phyloP scores from a whole-genome alignment of 2,113 vertebrate genomes.

The Entelurus aequoreus region DNA sequence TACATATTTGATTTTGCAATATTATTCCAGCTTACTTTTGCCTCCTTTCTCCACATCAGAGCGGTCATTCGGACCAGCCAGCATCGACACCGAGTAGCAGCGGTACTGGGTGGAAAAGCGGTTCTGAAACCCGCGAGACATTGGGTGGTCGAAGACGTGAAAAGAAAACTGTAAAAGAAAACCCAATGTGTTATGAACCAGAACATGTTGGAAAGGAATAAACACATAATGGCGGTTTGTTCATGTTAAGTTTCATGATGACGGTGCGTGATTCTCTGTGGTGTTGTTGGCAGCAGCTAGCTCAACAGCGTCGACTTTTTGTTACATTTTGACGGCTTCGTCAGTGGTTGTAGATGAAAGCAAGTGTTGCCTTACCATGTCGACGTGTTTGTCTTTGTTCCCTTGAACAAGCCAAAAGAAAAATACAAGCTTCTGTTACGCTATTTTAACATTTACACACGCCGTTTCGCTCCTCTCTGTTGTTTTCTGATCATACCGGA shows the following conservation, averaged over 20 bases:
- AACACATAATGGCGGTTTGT: not conserved
- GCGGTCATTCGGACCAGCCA: constrained; percentile 95
- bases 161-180: constrained; percentile 83
- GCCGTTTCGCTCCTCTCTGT: constrained; percentile 9
- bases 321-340: not conserved
- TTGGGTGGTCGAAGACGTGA: constrained; percentile 93
- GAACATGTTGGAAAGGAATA: fast-evolving
- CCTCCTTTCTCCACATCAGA: constrained; percentile 99
- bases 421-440: not conserved
- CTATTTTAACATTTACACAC: not conserved
- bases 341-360: not conserved
- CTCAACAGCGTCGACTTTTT: not conserved
- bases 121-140: constrained; percentile 91
- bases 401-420: not conserved
- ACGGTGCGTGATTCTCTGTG: constrained; percentile 53
- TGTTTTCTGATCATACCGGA: constrained; percentile 51
- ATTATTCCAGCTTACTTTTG: constrained; percentile 78
- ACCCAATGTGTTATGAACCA: not conserved
- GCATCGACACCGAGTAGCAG: constrained; percentile 97
- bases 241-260: constrained; percentile 19
- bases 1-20: not conserved
- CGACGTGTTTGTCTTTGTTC: not conserved
- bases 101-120: constrained; percentile 98
- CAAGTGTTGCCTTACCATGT: constrained; percentile 51
- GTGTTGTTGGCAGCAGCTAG: constrained; percentile 36